phyloP scores from a whole-genome alignment of 2,888 invertebrate species.

The Nasonia oneida region DNA sequence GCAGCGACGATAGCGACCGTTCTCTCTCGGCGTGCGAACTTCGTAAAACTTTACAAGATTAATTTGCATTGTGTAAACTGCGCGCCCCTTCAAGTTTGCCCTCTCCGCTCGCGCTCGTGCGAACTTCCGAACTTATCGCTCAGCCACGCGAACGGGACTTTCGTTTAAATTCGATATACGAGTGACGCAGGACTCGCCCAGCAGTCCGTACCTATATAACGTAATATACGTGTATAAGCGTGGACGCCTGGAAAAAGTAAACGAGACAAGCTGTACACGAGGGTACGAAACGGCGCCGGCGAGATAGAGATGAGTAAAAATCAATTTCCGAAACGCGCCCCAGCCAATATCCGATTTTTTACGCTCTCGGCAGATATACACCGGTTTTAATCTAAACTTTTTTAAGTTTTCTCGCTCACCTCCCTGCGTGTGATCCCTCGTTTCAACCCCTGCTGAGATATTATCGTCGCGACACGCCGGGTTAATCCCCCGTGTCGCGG shows the following conservation, averaged over 20 bases:
- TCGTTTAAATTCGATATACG: conserved; percentile 38
- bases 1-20: neutral
- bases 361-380: neutral
- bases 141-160: conserved; percentile 4
- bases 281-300: neutral
- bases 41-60: conserved; percentile 47
- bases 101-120: neutral
- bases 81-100: conserved; percentile 45
- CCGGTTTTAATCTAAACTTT: conserved; percentile 55
- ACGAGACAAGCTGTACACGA: neutral
- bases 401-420: conserved; percentile 21
- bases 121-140: conserved; percentile 40
- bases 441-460: neutral
- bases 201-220: neutral
- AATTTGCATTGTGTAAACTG: conserved; percentile 58
- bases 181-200: neutral
- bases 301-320: conserved; percentile 39
- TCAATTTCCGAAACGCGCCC: conserved; percentile 55
- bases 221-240: neutral
- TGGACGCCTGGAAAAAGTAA: conserved; percentile 4
- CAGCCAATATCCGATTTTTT: conserved; percentile 50
- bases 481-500: neutral
- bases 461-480: neutral
- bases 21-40: conserved; percentile 1
- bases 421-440: neutral